Percentiles rank a stretch among this genome's conserved stretches.
These are phyloP conservation scores for Corvus moneduloides DNA, from an alignment of 2,113 vertebrate genomes.

Conservation along the genomic window DNA sequence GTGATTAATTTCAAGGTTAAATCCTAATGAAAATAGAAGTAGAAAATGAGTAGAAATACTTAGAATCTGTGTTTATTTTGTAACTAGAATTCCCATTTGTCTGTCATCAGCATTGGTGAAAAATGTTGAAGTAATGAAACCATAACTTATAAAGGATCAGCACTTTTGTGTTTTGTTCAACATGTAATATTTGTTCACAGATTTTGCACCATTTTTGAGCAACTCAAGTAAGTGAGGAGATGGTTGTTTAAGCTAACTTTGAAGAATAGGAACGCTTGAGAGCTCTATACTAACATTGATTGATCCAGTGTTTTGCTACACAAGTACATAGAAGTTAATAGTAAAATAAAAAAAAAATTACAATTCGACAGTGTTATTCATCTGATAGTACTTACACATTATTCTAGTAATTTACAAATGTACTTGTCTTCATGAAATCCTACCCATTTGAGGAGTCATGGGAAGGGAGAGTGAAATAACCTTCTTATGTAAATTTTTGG, in stretches of 20 bases:
- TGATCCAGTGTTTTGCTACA: conserved; percentile 74
- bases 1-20: not conserved
- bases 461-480: not conserved
- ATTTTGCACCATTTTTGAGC: conserved; percentile 83
- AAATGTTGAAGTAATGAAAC: conserved; percentile 13
- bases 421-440: not conserved
- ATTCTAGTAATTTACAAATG: not conserved
- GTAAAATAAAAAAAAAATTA: not conserved
- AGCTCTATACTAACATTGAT: conserved; percentile 69
- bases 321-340: not conserved
- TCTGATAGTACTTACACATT: not conserved
- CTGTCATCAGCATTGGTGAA: not conserved
- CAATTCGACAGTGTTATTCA: not conserved
- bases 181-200: conserved; percentile 88
- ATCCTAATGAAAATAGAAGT: not conserved
- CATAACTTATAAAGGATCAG: not conserved
- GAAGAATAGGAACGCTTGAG: conserved; percentile 49
- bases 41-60: not conserved
- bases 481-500: not conserved
- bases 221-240: conserved; percentile 86
- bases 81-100: not conserved
- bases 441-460: not conserved
- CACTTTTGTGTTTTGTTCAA: conserved; percentile 72
- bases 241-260: conserved; percentile 72
- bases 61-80: not conserved